phyloP scores from a whole-genome alignment of 2,888 invertebrate species.

The Nomada ferruginata region DNA sequence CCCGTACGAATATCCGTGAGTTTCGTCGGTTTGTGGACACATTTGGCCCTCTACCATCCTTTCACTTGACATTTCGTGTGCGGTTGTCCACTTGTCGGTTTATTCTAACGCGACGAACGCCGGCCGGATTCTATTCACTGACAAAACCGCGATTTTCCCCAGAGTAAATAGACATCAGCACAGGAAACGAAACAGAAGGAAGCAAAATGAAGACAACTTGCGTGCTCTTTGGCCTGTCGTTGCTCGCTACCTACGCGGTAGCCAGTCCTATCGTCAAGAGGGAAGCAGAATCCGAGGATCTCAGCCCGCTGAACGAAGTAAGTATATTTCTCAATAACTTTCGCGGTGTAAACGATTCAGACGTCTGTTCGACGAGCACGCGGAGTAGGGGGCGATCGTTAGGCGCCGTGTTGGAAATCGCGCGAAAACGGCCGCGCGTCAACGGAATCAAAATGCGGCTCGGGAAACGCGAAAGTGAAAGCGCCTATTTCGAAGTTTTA shows the following conservation, averaged over 20 bases:
- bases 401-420: background rate
- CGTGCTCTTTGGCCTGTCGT: conserved; percentile 69
- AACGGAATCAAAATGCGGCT: conserved; percentile 28
- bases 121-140: background rate
- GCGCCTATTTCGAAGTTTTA: conserved; percentile 38
- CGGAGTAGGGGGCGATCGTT: background rate
- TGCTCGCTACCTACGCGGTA: conserved; percentile 69
- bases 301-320: conserved; percentile 82
- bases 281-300: conserved; percentile 76
- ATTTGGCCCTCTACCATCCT: conserved; percentile 33
- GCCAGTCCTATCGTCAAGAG: conserved; percentile 78
- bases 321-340: conserved; percentile 54
- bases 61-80: conserved; percentile 59
- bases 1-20: too few relatives aligned
- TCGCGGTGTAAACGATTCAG: conserved; percentile 2
- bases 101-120: background rate
- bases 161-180: conserved; percentile 30
- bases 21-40: background rate
- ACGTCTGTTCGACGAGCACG: too few relatives aligned
- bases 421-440: background rate
- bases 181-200: conserved; percentile 11
- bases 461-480: conserved; percentile 51
- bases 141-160: conserved; percentile 31
- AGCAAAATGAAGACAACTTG: conserved; percentile 76
- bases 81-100: conserved; percentile 12